Conservation (phyloP, 2,888 invertebrate genomes). For the Pheosia gnoma region DNA sequence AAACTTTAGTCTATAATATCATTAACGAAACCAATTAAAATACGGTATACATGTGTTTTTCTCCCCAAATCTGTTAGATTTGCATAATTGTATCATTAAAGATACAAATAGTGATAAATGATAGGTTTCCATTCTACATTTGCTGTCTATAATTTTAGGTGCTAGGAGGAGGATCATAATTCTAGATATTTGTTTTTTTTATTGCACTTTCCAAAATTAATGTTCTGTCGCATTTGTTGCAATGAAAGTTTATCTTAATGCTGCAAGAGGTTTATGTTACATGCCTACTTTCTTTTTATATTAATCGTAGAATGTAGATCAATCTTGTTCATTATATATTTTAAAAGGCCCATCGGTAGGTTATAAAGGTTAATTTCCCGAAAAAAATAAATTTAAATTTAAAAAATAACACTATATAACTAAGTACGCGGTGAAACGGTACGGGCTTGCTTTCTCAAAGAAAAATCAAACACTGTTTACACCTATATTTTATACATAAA, state of each 20-base stretch:
- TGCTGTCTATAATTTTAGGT: not conserved
- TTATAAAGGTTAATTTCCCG: too few relatives aligned
- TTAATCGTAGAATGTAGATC: not conserved
- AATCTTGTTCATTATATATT: not conserved
- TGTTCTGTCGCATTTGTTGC: not conserved
- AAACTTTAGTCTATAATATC: conserved; percentile 45
- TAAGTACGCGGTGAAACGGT: too few relatives aligned
- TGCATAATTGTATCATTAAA: conserved; percentile 28
- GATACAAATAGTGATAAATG: conserved; percentile 17
- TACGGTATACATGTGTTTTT: conserved; percentile 33
- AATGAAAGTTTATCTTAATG: not conserved
- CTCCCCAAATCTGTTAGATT: conserved; percentile 29
- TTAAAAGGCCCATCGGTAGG: not conserved
- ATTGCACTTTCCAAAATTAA: conserved; percentile 8
- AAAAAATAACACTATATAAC: too few relatives aligned
- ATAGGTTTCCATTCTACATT: conserved; percentile 16
- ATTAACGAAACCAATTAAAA: conserved; percentile 55
- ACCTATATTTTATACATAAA: too few relatives aligned
- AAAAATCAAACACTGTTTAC: too few relatives aligned
- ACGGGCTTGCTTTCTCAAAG: too few relatives aligned
- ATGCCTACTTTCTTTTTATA: conserved; percentile 2
- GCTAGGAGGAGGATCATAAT: conserved; percentile 1
- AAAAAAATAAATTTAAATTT: too few relatives aligned
- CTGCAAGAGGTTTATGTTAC: not conserved
- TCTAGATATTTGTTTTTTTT: conserved; percentile 1